Base-by-base conservation (phyloP, 2,797 vertebrate genomes). In the Sebastes paucispinis region DNA sequence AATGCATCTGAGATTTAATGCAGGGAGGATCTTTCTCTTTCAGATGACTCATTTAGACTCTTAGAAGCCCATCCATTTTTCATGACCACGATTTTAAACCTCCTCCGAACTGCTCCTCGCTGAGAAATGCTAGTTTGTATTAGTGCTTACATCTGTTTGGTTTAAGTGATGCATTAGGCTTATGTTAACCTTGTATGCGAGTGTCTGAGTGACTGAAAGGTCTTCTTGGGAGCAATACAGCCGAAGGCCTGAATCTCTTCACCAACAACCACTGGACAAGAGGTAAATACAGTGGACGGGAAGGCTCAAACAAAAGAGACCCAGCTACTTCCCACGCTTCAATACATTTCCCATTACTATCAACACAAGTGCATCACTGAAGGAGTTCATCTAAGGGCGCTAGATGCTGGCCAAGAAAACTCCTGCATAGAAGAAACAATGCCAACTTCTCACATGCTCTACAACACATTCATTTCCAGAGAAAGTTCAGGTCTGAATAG, bases 1-100 rank as follows among this genome's bases (percentile, higher is more conserved):
- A 85, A 89, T 88, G 84, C 75, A 86, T 79, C 72, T 67, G 13
- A 68, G 60, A 69, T 73, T 81, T 90, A 85, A 89, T 86, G 83
- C 80, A 59, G 20, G 65, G 47, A 82, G 63, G 71, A 75, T 81
- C 59, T 69, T 75, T 84, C 59, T 85, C 65, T 85, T 88, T 78
- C 36, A 80, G 62, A 82, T 57, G 62, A 78, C 78, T 86, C 75
- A 86, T 88, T 88, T 36, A 70, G 81, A 81, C 34, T 82, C 77
- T 29, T 54, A 69, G 69, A 77, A 67, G 43, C 16, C 13, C 55
- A 71, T 91, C 32, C 55, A 91, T 87, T 81, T 91, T 90, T 84
- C 68, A 90, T 85, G 22, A 73, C 20, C 27, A 55, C 65, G 78
- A 60, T 72, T 73, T 84, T 68, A 34, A 54, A n/a, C 71, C 67